phyloP scores from a whole-genome alignment of 2,113 vertebrate genomes.

The Hymenochirus boettgeri region DNA sequence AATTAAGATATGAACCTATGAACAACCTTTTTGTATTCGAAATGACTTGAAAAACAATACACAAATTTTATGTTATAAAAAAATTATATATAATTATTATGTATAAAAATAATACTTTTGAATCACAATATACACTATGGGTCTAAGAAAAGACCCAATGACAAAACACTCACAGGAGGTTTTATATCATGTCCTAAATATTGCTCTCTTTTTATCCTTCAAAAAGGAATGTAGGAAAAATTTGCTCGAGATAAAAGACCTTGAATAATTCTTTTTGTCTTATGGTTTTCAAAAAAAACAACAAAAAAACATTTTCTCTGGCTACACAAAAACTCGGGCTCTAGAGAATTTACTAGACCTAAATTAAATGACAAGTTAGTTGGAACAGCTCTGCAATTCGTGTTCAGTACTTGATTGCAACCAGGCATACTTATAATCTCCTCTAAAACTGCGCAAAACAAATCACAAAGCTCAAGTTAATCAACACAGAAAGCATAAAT shows the following conservation, averaged over 20 bases:
- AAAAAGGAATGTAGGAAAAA: no score
- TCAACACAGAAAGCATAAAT: slow-evolving; percentile 14
- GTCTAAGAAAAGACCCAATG: no score
- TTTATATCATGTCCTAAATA: no score
- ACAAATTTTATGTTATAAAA: no score
- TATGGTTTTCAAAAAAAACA: background rate
- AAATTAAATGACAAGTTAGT: slow-evolving; percentile 14
- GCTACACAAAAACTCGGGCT: background rate
- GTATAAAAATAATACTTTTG: no score
- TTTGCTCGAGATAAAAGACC: background rate
- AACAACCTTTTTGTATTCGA: no score
- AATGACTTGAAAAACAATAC: no score
- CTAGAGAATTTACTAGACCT: background rate
- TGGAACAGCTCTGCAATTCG: slow-evolving; percentile 6
- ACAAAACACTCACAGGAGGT: no score
- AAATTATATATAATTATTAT: no score
- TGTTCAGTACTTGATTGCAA: slow-evolving; percentile 14
- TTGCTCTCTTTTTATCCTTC: no score
- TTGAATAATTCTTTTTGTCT: background rate
- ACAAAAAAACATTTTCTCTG: background rate
- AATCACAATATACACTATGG: no score
- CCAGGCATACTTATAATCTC: slow-evolving; percentile 10
- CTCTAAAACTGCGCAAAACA: slow-evolving; percentile 5
- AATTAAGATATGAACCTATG: no score
- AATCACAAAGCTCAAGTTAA: slow-evolving; percentile 14